phyloP scores from a whole-genome alignment of 2,113 vertebrate species.

The Catharus bicknelli region DNA sequence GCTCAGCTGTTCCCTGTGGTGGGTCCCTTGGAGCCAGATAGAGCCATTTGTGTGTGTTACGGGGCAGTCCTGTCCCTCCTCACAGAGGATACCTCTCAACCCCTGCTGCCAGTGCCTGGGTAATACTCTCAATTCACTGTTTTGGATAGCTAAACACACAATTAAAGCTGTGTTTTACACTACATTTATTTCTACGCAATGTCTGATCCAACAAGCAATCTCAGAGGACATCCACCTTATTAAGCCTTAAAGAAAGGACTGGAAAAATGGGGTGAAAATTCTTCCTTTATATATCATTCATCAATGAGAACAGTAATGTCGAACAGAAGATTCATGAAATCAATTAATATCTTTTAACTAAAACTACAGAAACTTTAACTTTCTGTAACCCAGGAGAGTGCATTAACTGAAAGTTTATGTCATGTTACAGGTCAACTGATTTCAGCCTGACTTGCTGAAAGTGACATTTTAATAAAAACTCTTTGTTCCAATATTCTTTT shows the following conservation, averaged over 20 bases:
- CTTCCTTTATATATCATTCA: neutral
- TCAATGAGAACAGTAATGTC: neutral
- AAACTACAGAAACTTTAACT: neutral
- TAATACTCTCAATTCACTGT: neutral
- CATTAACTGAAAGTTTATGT: neutral
- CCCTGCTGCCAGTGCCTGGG: rapidly evolving
- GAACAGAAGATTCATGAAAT: neutral
- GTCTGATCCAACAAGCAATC: neutral
- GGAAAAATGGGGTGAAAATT: neutral
- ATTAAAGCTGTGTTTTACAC: neutral
- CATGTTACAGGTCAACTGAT: neutral
- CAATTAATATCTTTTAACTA: neutral
- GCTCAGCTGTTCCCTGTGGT: rapidly evolving
- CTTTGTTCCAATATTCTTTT: neutral
- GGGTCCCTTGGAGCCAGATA: rapidly evolving
- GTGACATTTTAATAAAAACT: neutral
- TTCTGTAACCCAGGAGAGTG: neutral
- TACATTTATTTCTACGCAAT: neutral
- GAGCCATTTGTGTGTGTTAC: neutral
- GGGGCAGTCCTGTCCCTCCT: neutral
- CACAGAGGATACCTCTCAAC: neutral
- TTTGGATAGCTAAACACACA: neutral
- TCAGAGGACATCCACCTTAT: neutral
- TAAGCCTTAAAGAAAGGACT: neutral
- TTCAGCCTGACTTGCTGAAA: neutral